phyloP scores from a whole-genome alignment of 1,140 invertebrate genomes.

The Drosophila yakuba region DNA sequence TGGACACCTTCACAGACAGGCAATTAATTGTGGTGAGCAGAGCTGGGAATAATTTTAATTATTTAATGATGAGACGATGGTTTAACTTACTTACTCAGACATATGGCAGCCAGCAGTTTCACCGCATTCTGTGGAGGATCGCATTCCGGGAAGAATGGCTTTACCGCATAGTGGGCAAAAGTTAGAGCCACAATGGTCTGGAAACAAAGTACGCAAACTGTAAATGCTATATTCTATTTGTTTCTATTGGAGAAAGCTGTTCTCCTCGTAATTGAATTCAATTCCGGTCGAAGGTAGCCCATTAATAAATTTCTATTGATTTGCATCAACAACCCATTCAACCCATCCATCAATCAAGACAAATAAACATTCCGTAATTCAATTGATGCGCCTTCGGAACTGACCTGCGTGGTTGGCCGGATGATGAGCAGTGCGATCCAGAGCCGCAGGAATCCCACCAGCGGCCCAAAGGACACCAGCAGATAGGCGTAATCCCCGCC shows the following conservation, averaged over 20 bases:
- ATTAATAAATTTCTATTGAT: constrained; percentile 49
- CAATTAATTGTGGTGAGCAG: constrained; percentile 95
- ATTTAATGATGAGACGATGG: not conserved
- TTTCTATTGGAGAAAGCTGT: constrained; percentile 44
- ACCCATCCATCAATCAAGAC: constrained; percentile 38
- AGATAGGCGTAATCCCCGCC: constrained; percentile 96
- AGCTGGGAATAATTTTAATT: constrained; percentile 86
- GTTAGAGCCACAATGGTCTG: constrained; percentile 94
- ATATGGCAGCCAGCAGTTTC: constrained; percentile 89
- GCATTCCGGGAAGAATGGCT: constrained; percentile 93
- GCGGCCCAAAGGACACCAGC: constrained; percentile 93
- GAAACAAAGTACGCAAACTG: constrained; percentile 6
- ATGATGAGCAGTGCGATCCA: constrained; percentile 96
- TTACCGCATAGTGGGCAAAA: constrained; percentile 91
- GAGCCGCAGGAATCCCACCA: constrained; percentile 93
- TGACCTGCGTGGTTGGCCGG: constrained; percentile 89
- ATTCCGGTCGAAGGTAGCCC: constrained; percentile 50
- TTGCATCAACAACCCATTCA: constrained; percentile 44
- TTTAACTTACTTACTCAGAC: constrained; percentile 89
- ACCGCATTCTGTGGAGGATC: constrained; percentile 88
- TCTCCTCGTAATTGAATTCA: constrained; percentile 39
- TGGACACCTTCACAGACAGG: constrained; percentile 93
- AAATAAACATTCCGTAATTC: constrained; percentile 42
- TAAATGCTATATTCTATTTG: not conserved
- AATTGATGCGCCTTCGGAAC: constrained; percentile 42